phyloP scores from a whole-genome alignment of 1,140 invertebrate genomes.

The Drosophila pseudoananassae region DNA sequence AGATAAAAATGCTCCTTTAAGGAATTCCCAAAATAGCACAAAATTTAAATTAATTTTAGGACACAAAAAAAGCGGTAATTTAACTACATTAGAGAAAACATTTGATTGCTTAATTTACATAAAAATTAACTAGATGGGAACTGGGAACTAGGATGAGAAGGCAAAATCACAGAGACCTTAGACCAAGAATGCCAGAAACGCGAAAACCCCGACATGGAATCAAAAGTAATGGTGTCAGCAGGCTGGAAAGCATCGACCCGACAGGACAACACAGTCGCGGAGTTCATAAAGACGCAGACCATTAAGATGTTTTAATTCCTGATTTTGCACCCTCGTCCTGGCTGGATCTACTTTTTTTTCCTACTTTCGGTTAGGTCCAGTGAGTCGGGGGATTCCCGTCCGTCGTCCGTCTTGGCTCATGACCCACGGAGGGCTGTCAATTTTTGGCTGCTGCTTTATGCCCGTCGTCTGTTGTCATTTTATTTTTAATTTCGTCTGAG shows the following conservation, averaged over 20 bases:
- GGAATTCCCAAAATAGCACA: constrained; percentile 1
- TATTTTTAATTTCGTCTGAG: constrained; percentile 72
- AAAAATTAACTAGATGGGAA: constrained; percentile 68
- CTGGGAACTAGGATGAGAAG: constrained; percentile 10
- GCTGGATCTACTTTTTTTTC: neutral
- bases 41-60: constrained; percentile 60
- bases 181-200: constrained; percentile 30
- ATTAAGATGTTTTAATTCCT: constrained; percentile 83
- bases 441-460: constrained; percentile 56
- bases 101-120: constrained; percentile 81
- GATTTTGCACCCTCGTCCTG: constrained; percentile 76
- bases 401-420: constrained; percentile 35
- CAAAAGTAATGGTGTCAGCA: constrained; percentile 24
- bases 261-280: constrained; percentile 20
- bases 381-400: constrained; percentile 5
- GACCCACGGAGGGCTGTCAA: constrained; percentile 63
- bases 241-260: constrained; percentile 4
- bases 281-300: constrained; percentile 71
- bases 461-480: constrained; percentile 44
- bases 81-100: constrained; percentile 69
- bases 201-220: constrained; percentile 4
- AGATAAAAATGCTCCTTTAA: no score
- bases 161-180: constrained; percentile 53
- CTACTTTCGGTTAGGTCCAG: constrained; percentile 12
- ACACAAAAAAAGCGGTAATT: constrained; percentile 65